Percentiles rank a stretch among this genome's conserved stretches.
These are phyloP conservation scores for Lasioglossum baleicum DNA, from an alignment of 1,140 invertebrate genomes.

Conservation along the genomic window DNA sequence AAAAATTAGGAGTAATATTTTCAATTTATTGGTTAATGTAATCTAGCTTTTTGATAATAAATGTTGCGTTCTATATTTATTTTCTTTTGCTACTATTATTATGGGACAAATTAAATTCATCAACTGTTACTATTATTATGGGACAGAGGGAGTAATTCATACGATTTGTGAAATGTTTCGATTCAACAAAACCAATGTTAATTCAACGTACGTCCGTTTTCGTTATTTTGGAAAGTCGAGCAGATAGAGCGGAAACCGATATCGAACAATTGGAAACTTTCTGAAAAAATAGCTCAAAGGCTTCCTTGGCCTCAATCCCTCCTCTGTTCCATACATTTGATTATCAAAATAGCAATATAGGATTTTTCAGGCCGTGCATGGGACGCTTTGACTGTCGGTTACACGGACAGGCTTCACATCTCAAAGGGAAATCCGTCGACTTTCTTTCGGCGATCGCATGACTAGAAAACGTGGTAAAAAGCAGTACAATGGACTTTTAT, in stretches of 20 bases:
- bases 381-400: neutral
- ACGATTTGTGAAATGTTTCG: too few relatives aligned
- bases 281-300: neutral
- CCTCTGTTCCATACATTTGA: neutral
- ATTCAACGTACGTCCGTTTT: too few relatives aligned
- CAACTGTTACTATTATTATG: too few relatives aligned
- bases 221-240: neutral
- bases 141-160: too few relatives aligned
- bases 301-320: neutral
- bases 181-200: too few relatives aligned
- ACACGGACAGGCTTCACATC: constrained; percentile 3
- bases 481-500: neutral
- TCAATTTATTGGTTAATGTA: too few relatives aligned
- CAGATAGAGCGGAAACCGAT: neutral
- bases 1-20: too few relatives aligned
- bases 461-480: too few relatives aligned
- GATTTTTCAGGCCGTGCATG: neutral
- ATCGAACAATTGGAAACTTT: neutral
- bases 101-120: too few relatives aligned
- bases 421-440: constrained; percentile 31
- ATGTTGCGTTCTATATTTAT: too few relatives aligned
- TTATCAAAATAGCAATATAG: constrained; percentile 4
- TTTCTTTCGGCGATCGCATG: constrained; percentile 34
- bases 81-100: too few relatives aligned
- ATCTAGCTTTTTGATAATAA: too few relatives aligned